phyloP scores from a whole-genome alignment of 1,140 invertebrate genomes.

The Drosophila lacertosa region DNA sequence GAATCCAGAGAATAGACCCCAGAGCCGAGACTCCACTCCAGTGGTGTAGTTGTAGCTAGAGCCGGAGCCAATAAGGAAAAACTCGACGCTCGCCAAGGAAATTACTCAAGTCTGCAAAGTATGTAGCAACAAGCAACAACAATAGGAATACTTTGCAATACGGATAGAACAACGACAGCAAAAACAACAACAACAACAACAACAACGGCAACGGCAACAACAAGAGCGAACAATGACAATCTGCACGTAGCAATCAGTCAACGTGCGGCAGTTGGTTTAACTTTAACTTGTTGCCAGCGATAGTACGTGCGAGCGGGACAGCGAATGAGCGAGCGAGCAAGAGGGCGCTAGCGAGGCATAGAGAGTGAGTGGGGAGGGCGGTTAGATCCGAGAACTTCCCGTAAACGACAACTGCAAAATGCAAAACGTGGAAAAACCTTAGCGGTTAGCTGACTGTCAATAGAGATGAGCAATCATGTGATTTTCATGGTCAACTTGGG shows the following conservation, averaged over 20 bases:
- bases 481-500: conserved; percentile 28
- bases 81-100: conserved; percentile 74
- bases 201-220: conserved; percentile 43
- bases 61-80: conserved; percentile 72
- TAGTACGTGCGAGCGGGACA: conserved; percentile 38
- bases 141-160: conserved; percentile 42
- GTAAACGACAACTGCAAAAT: conserved; percentile 67
- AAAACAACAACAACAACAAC: conserved; percentile 25
- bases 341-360: background rate
- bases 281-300: conserved; percentile 78
- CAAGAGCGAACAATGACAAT: conserved; percentile 77
- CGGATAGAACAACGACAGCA: conserved; percentile 51
- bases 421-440: conserved; percentile 68
- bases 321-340: conserved; percentile 18
- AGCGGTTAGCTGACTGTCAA: conserved; percentile 46
- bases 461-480: conserved; percentile 67
- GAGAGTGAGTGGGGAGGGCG: background rate
- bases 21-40: conserved; percentile 45
- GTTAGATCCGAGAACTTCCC: conserved; percentile 49
- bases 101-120: conserved; percentile 81
- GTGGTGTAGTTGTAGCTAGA: conserved; percentile 50
- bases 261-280: conserved; percentile 80
- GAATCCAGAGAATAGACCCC: conserved; percentile 28
- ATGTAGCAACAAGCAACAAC: conserved; percentile 69
- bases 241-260: conserved; percentile 81